Conservation (phyloP, 2,113 vertebrate genomes). For the Meriones unguiculatus region DNA sequence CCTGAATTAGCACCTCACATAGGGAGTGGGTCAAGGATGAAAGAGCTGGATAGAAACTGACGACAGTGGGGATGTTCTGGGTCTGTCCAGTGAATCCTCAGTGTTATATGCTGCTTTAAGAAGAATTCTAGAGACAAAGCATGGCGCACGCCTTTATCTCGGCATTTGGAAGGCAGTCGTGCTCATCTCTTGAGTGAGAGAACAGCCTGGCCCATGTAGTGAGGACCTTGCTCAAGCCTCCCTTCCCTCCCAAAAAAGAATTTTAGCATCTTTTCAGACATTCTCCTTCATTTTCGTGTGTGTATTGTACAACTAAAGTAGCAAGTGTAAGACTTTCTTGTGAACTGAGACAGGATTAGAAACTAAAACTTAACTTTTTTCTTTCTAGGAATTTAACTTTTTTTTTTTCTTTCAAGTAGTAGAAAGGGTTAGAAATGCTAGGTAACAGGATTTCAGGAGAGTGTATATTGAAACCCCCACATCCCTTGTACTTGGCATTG, state of each 20-base stretch:
- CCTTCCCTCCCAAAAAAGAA: background rate
- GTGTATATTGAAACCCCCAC: slow-evolving; percentile 46
- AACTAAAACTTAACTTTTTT: background rate
- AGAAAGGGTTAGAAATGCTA: slow-evolving; percentile 13
- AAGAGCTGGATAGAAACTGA: slow-evolving; percentile 59
- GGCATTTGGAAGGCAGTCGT: background rate
- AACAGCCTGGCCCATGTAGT: background rate
- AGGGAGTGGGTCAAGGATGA: slow-evolving; percentile 12
- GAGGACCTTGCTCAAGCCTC: background rate
- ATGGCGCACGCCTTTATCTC: background rate
- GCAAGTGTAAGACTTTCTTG: slow-evolving; percentile 27
- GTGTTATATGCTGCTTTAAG: slow-evolving; percentile 14
- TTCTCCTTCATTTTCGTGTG: background rate
- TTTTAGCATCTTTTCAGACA: slow-evolving; percentile 19
- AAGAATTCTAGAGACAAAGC: slow-evolving; percentile 18
- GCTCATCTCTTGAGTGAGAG: background rate
- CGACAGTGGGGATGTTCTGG: background rate
- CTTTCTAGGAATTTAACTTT: slow-evolving; percentile 14
- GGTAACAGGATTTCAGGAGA: slow-evolving; percentile 11
- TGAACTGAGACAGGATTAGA: slow-evolving; percentile 2
- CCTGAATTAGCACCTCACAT: background rate
- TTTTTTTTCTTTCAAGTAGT: background rate
- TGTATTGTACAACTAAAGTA: background rate
- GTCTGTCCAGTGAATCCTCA: background rate
- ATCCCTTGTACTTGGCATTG: slow-evolving; percentile 35